phyloP scores from a whole-genome alignment of 2,888 invertebrate genomes.

The Caradrina clavipalpis region DNA sequence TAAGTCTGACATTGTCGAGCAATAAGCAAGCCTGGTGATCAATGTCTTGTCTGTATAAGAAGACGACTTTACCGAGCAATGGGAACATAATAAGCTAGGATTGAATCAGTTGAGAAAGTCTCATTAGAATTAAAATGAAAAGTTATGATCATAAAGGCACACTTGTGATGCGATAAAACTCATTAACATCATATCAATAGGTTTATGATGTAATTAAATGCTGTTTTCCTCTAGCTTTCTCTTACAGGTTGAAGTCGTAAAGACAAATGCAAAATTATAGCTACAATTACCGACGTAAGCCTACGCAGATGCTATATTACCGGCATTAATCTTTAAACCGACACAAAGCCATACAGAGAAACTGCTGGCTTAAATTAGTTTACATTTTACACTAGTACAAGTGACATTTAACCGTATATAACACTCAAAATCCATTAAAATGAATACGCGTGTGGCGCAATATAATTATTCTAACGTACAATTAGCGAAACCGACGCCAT shows the following conservation, averaged over 20 bases:
- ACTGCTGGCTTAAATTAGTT: slow-evolving; percentile 60
- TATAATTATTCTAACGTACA: slow-evolving; percentile 89
- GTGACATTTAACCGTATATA: slow-evolving; percentile 76
- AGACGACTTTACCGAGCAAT: too few species aligned
- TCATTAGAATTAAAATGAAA: not conserved
- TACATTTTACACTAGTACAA: slow-evolving; percentile 70
- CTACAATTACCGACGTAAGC: slow-evolving; percentile 25
- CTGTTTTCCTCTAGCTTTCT: not conserved
- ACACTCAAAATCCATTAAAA: slow-evolving; percentile 86
- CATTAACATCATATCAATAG: not conserved
- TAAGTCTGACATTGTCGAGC: too few species aligned
- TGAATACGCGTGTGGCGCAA: slow-evolving; percentile 81
- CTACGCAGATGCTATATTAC: slow-evolving; percentile 35
- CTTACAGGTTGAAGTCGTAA: not conserved
- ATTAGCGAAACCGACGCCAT: slow-evolving; percentile 90
- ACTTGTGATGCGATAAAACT: not conserved
- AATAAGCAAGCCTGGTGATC: too few species aligned
- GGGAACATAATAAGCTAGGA: too few species aligned
- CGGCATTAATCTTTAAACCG: slow-evolving; percentile 47
- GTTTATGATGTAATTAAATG: not conserved
- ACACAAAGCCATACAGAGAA: slow-evolving; percentile 49
- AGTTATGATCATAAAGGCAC: too few species aligned
- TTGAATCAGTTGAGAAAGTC: not conserved
- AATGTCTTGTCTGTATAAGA: too few species aligned
- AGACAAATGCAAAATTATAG: slow-evolving; percentile 16